Percentiles rank a stretch among this genome's conserved stretches.
These are phyloP conservation scores for Eurypyga helias DNA, from an alignment of 2,113 vertebrate genomes.

Conservation along the genomic window DNA sequence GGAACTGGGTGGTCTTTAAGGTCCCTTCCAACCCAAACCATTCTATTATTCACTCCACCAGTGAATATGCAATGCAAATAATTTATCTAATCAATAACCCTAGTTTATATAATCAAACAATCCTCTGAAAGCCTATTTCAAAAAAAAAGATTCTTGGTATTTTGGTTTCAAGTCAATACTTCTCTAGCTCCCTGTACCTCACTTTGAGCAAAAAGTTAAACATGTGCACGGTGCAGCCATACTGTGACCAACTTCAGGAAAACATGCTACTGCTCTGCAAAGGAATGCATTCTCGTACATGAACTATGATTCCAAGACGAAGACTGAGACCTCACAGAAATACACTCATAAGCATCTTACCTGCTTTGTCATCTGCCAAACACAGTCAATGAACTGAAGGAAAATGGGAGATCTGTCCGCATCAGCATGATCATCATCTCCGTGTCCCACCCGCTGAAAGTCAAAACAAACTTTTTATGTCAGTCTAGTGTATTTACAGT, in stretches of 20 bases:
- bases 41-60: not conserved
- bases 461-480: not conserved
- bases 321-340: not conserved
- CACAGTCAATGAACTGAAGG: conserved; percentile 96
- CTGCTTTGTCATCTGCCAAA: conserved; percentile 98
- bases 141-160: not conserved
- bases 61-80: not conserved
- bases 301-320: not conserved
- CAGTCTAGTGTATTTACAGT: not conserved
- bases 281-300: not conserved
- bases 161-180: not conserved
- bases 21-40: no score
- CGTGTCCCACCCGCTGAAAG: conserved; percentile 90
- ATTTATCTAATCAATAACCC: not conserved
- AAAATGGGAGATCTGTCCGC: conserved; percentile 96
- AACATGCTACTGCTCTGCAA: not conserved
- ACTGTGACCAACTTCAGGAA: not conserved
- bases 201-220: not conserved
- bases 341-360: conserved; percentile 67
- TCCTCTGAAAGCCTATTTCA: not conserved
- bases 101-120: not conserved
- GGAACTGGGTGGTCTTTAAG: no score
- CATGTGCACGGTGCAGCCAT: accelerated
- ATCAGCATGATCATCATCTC: conserved; percentile 90
- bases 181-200: not conserved